Evolutionary conservation across 2,888 invertebrate genomes (phyloP).

Genomic region (Podabrus alpinus): DNA sequence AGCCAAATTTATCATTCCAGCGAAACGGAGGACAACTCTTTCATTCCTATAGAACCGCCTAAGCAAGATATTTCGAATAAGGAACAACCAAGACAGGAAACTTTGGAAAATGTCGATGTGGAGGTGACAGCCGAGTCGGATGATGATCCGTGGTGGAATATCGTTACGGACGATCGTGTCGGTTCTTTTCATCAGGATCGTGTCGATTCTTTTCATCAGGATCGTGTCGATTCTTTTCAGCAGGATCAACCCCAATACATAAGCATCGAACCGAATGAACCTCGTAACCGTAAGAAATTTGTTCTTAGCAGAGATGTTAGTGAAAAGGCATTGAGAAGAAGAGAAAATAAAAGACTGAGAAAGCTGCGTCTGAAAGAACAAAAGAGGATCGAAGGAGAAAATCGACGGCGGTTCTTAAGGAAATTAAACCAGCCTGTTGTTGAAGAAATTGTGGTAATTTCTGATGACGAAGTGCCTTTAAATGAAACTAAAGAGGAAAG

Average conservation of each 20-base stretch:
- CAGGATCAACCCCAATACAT: neutral
- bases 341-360: neutral
- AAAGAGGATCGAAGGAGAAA: neutral
- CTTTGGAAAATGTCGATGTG: neutral
- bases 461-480: neutral
- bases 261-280: neutral
- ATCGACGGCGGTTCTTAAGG: neutral
- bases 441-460: neutral
- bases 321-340: neutral
- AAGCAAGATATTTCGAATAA: neutral
- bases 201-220: no score
- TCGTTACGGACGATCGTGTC: no score
- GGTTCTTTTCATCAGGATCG: no score
- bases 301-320: no score
- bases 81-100: neutral
- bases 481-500: neutral
- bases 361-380: neutral
- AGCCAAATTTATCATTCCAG: slow-evolving; percentile 47
- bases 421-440: neutral
- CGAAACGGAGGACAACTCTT: neutral
- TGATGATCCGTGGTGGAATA: no score
- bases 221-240: neutral
- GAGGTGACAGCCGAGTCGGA: slow-evolving; percentile 3
- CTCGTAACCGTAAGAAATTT: neutral
- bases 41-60: neutral